Percentiles rank a stretch among this genome's conserved stretches.
These are phyloP conservation scores for Paratilapia polleni DNA, from an alignment of 2,113 vertebrate species.

Conservation along the genomic window DNA sequence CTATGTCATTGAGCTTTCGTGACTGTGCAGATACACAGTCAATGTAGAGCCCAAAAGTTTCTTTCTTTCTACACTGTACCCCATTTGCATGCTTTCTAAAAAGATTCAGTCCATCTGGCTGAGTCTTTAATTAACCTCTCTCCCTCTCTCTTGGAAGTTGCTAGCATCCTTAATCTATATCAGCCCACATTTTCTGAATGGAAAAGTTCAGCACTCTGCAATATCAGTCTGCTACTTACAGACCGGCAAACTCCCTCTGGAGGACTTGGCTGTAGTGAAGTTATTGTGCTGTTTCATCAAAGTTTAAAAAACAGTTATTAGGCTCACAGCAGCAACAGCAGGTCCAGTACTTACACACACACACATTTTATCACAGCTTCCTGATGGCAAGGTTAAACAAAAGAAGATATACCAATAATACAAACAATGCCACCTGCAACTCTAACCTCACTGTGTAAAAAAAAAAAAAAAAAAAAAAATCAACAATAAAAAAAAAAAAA, in stretches of 20 bases:
- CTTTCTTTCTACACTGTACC: neutral
- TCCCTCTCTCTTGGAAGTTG: slow-evolving; percentile 30
- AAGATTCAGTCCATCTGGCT: slow-evolving; percentile 29
- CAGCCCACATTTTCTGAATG: slow-evolving; percentile 20
- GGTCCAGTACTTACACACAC: neutral
- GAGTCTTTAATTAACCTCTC: slow-evolving; percentile 49
- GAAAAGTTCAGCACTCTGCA: slow-evolving; percentile 4
- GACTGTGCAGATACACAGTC: neutral
- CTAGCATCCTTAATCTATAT: slow-evolving; percentile 14
- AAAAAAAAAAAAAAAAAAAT: neutral
- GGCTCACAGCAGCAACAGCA: neutral
- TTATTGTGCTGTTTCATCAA: neutral
- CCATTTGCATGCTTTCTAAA: slow-evolving; percentile 15
- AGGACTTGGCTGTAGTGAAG: neutral
- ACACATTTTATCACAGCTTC: neutral
- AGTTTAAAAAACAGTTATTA: slow-evolving; percentile 20
- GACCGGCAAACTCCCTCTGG: neutral
- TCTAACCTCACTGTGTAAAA: neutral
- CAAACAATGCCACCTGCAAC: neutral
- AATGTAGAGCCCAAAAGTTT: neutral
- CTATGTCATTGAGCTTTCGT: neutral
- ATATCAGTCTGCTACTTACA: slow-evolving; percentile 11
- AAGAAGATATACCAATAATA: neutral
- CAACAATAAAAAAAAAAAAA: no score
- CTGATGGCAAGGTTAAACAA: neutral